Evolutionary conservation across 2,113 vertebrate species (phyloP).

Genomic region (Struthidea cinerea): DNA sequence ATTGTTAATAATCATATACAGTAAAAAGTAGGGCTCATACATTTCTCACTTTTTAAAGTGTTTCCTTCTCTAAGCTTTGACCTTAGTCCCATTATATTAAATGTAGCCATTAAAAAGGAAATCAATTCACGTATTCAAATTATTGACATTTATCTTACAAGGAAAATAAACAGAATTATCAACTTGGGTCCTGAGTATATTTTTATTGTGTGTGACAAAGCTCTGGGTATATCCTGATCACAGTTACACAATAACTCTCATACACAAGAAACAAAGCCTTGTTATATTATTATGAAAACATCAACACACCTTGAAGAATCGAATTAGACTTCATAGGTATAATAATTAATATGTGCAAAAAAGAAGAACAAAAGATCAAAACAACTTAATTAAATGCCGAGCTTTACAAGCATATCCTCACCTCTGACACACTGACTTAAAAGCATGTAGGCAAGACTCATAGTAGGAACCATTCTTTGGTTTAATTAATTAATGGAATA

Average conservation of each 20-base stretch:
- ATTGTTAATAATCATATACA: background rate
- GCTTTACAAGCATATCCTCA: constrained; percentile 51
- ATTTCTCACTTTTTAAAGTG: background rate
- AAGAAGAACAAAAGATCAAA: constrained; percentile 65
- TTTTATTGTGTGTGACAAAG: background rate
- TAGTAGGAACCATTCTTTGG: constrained; percentile 35
- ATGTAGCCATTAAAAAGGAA: background rate
- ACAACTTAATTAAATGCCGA: constrained; percentile 61
- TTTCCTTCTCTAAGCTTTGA: background rate
- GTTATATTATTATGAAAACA: constrained; percentile 32
- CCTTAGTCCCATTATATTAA: background rate
- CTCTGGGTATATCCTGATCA: constrained; percentile 40
- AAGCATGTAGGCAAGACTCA: constrained; percentile 17
- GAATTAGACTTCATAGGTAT: constrained; percentile 45
- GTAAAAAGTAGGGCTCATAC: background rate
- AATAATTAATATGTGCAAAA: constrained; percentile 62
- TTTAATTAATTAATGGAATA: constrained; percentile 69
- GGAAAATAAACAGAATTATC: background rate
- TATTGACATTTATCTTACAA: background rate
- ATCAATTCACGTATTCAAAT: background rate
- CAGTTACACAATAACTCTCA: constrained; percentile 21
- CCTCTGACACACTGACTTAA: constrained; percentile 9
- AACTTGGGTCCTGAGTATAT: background rate
- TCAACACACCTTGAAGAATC: constrained; percentile 44
- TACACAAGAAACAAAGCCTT: constrained; percentile 24